phyloP scores from a whole-genome alignment of 2,797 vertebrate species.

The Ctenopoma multispine region DNA sequence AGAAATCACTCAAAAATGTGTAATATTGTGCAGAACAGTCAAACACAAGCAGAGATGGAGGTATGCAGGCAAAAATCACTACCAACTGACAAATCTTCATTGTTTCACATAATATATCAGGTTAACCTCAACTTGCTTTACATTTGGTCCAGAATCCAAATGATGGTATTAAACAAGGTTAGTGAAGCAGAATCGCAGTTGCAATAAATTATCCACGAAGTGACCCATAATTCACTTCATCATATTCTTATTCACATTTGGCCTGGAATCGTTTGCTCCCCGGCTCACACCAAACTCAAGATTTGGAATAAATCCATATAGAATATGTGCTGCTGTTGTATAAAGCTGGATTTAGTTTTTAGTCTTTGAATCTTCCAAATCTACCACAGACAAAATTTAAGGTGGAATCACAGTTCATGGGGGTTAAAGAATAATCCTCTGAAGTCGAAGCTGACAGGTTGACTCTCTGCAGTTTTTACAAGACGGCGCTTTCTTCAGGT shows the following conservation, averaged over 20 bases:
- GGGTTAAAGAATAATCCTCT: conserved; percentile 63
- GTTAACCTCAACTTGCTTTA: conserved; percentile 16
- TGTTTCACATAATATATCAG: neutral
- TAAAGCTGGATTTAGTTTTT: conserved; percentile 37
- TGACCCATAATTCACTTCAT: conserved; percentile 36
- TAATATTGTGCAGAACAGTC: neutral
- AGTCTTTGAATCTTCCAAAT: conserved; percentile 47
- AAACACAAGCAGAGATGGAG: too few species aligned
- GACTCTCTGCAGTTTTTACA: conserved; percentile 33
- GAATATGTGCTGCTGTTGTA: conserved; percentile 11
- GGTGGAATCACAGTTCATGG: conserved; percentile 52
- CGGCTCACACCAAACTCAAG: neutral
- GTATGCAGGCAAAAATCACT: neutral
- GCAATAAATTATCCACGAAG: conserved; percentile 37
- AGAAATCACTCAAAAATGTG: neutral
- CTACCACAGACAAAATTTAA: conserved; percentile 43
- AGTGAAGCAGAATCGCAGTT: conserved; percentile 16
- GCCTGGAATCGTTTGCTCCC: conserved; percentile 4
- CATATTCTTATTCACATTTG: conserved; percentile 2
- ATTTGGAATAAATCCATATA: conserved; percentile 29
- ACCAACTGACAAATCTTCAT: neutral
- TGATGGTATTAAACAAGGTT: conserved; percentile 15
- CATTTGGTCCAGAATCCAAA: conserved; percentile 13
- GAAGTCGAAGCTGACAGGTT: conserved; percentile 41
- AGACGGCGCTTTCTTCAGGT: conserved; percentile 16